These are phyloP conservation scores for Catamblyrhynchus diadema DNA, from an alignment of 2,797 vertebrate species.

Conservation along the genomic window DNA sequence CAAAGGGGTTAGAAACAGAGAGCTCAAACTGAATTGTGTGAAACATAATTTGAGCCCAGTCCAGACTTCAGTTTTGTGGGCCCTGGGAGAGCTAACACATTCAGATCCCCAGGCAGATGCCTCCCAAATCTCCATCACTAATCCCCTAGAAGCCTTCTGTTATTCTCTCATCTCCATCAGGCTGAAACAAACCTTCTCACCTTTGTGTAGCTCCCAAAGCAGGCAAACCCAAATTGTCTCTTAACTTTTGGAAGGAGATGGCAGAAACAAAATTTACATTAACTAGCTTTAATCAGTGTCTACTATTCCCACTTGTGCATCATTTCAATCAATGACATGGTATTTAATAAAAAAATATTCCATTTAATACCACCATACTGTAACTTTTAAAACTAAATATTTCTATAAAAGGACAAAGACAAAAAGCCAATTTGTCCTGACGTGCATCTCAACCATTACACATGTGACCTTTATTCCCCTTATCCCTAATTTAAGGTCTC, in stretches of 20 bases:
- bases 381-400: slow-evolving; percentile 1
- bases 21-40: slow-evolving; percentile 12
- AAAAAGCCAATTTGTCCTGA: slow-evolving; percentile 46
- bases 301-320: neutral
- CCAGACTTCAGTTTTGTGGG: slow-evolving; percentile 42
- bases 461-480: slow-evolving; percentile 55
- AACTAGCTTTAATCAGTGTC: neutral
- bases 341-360: slow-evolving; percentile 35
- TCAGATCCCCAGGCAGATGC: slow-evolving; percentile 49
- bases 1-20: neutral
- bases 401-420: neutral
- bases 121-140: slow-evolving; percentile 33
- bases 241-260: slow-evolving; percentile 32
- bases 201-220: slow-evolving; percentile 28
- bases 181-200: slow-evolving; percentile 43
- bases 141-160: slow-evolving; percentile 51
- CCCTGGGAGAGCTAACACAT: slow-evolving; percentile 41
- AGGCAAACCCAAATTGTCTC: slow-evolving; percentile 12
- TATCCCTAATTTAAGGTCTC: slow-evolving; percentile 64
- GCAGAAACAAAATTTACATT: neutral
- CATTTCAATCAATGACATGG: neutral
- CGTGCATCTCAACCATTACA: slow-evolving; percentile 14
- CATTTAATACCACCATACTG: neutral
- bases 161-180: slow-evolving; percentile 49
- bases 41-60: slow-evolving; percentile 42